A percentile compares a stretch with the other conserved stretches of the same genome.
phyloP scores from a whole-genome alignment of 2,888 invertebrate species.

The Macrophya alboannulata region DNA sequence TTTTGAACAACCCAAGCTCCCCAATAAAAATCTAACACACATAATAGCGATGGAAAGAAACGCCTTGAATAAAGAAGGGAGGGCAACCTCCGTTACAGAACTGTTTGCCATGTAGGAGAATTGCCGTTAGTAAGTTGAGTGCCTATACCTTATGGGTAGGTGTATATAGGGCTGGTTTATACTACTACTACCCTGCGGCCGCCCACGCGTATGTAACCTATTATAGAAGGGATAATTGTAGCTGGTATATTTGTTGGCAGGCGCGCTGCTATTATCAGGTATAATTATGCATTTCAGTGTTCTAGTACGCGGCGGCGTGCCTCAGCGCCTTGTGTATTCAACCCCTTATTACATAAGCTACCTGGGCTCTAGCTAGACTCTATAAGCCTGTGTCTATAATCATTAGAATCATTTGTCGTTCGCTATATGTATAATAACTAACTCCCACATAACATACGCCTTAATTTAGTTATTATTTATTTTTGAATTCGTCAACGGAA shows the following conservation, averaged over 20 bases:
- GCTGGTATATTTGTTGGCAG: slow-evolving; percentile 61
- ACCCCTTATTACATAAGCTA: slow-evolving; percentile 50
- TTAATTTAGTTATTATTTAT: slow-evolving; percentile 19
- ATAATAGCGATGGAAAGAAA: background rate
- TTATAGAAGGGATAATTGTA: slow-evolving; percentile 72
- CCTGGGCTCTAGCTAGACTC: background rate
- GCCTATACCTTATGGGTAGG: background rate
- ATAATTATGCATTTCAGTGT: slow-evolving; percentile 49
- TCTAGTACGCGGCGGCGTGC: slow-evolving; percentile 7
- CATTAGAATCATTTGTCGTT: slow-evolving; percentile 48
- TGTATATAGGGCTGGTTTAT: background rate
- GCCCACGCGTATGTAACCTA: slow-evolving; percentile 58
- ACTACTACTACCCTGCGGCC: background rate
- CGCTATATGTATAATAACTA: background rate
- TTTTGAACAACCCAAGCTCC: background rate
- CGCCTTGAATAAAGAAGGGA: slow-evolving; percentile 33
- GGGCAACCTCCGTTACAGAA: slow-evolving; percentile 36
- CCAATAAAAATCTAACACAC: background rate
- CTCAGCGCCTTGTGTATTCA: slow-evolving; percentile 47
- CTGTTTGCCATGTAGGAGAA: slow-evolving; percentile 43
- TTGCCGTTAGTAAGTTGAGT: slow-evolving; percentile 14
- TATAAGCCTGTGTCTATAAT: slow-evolving; percentile 49
- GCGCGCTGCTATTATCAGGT: slow-evolving; percentile 50
- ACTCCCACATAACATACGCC: background rate
- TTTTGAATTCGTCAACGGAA: background rate